These are phyloP conservation scores for Leucophora obtusa DNA, from an alignment of 2,888 invertebrate species.

Conservation along the genomic window DNA sequence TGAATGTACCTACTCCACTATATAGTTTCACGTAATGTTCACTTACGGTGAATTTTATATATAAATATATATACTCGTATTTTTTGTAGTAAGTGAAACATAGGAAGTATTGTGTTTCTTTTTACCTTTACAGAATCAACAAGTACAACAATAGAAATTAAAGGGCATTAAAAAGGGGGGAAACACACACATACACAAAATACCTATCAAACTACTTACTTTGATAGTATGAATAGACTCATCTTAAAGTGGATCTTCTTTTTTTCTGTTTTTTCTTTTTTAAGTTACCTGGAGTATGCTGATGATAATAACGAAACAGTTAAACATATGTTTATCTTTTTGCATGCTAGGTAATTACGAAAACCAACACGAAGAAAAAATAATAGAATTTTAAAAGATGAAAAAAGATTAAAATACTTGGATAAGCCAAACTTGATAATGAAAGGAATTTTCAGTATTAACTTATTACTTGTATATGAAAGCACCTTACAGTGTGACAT, in stretches of 20 bases:
- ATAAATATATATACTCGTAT: too few species aligned
- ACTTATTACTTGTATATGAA: background rate
- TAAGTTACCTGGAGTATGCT: background rate
- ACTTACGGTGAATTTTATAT: conserved; percentile 19
- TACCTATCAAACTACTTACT: conserved; percentile 14
- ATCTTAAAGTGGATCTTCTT: conserved; percentile 31
- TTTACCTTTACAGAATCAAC: conserved; percentile 26
- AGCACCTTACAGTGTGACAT: background rate
- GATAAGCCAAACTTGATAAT: conserved; percentile 27
- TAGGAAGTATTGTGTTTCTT: conserved; percentile 51
- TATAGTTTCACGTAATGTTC: conserved; percentile 44
- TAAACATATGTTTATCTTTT: conserved; percentile 50
- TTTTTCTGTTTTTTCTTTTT: background rate
- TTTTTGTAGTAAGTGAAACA: conserved; percentile 33
- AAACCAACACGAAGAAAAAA: background rate
- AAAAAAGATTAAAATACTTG: conserved; percentile 53
- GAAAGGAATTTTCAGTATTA: conserved; percentile 28
- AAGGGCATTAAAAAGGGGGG: conserved; percentile 55
- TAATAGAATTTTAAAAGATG: conserved; percentile 27
- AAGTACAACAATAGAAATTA: conserved; percentile 58
- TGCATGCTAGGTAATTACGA: conserved; percentile 51
- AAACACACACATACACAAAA: conserved; percentile 27
- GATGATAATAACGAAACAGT: conserved; percentile 34
- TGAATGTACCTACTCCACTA: conserved; percentile 12
- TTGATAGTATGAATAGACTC: background rate